phyloP scores from a whole-genome alignment of 2,888 invertebrate species.

The Drosophila koepferae region DNA sequence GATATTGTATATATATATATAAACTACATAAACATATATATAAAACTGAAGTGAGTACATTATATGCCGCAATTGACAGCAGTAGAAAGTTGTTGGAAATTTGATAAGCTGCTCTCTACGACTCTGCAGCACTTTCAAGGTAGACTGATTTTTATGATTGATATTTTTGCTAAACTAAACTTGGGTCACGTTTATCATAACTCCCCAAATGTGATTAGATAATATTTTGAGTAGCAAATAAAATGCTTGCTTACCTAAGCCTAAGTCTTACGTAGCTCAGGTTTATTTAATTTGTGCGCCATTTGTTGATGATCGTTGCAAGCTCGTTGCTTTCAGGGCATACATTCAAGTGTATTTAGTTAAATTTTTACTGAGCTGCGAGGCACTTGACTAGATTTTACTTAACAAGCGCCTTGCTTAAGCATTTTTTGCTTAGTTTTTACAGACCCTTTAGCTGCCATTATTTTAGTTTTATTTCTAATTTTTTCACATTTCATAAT shows the following conservation, averaged over 20 bases:
- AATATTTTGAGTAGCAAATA: background rate
- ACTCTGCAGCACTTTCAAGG: slow-evolving; percentile 11
- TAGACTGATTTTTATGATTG: slow-evolving; percentile 21
- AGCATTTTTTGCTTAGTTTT: background rate
- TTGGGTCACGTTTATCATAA: slow-evolving; percentile 6
- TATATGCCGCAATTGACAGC: slow-evolving; percentile 15
- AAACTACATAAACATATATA: background rate
- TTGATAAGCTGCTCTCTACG: slow-evolving; percentile 2
- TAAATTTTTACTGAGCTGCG: background rate
- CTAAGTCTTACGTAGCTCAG: background rate
- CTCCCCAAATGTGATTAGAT: slow-evolving; percentile 3
- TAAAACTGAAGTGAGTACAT: slow-evolving; percentile 30
- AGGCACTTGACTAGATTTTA: background rate
- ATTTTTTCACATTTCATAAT: slow-evolving; percentile 6
- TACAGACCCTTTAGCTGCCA: background rate
- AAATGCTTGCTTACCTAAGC: background rate
- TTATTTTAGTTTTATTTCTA: background rate
- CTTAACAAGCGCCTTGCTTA: background rate
- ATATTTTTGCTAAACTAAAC: slow-evolving; percentile 1
- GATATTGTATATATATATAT: slow-evolving; percentile 49
- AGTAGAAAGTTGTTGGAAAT: slow-evolving; percentile 24
- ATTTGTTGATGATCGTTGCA: background rate
- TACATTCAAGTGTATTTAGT: slow-evolving; percentile 1
- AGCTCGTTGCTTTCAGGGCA: background rate
- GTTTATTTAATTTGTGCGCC: background rate